phyloP scores from a whole-genome alignment of 2,888 invertebrate genomes.

The Strigamia maritima region DNA sequence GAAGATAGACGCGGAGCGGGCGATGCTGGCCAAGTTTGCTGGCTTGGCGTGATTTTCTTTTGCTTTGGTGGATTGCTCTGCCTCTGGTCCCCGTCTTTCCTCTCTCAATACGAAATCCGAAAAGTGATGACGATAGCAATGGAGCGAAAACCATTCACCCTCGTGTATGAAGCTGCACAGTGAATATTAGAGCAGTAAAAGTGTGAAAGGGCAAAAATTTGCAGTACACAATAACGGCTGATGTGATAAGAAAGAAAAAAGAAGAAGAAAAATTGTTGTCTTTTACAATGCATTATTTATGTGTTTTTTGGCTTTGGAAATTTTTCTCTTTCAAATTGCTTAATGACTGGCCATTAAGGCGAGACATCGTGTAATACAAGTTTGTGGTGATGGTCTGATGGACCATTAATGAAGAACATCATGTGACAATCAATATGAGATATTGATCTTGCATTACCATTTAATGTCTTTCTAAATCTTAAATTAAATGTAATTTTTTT shows the following conservation, averaged over 20 bases:
- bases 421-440: neutral
- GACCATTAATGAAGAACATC: neutral
- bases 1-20: neutral
- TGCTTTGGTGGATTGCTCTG: neutral
- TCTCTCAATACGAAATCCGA: neutral
- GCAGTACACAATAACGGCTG: no score
- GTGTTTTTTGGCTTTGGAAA: no score
- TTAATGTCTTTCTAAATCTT: neutral
- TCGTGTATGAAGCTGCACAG: neutral
- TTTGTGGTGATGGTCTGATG: neutral
- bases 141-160: neutral
- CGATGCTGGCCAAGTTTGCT: neutral
- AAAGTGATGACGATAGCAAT: conserved; percentile 19
- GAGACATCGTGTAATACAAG: neutral
- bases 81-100: neutral
- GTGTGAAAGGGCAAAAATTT: neutral
- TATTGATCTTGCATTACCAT: neutral
- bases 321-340: no score
- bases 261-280: no score
- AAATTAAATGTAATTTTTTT: no score
- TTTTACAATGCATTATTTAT: no score
- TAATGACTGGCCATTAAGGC: neutral
- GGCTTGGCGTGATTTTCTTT: conserved; percentile 19
- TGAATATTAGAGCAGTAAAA: conserved; percentile 9
- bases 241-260: no score